Evolutionary conservation across 2,113 vertebrate species (phyloP).

Genomic region (Siniperca chuatsi): DNA sequence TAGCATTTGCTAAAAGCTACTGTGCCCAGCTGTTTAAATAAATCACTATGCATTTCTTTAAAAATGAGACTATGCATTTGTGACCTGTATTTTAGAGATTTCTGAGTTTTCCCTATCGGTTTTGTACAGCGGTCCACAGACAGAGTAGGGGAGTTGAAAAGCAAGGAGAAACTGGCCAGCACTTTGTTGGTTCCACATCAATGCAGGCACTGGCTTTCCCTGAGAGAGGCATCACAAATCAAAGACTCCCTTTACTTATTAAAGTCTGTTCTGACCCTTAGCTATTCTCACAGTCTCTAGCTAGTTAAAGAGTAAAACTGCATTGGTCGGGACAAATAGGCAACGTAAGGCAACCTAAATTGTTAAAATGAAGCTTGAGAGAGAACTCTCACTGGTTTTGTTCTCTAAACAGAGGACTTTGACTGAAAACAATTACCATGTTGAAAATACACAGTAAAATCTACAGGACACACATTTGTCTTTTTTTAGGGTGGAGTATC

Average conservation of each 20-base stretch:
- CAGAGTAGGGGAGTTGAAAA: not conserved
- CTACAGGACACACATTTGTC: not conserved
- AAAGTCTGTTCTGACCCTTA: conserved; percentile 14
- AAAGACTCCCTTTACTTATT: conserved; percentile 27
- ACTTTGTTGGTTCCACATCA: not conserved
- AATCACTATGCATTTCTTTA: not conserved
- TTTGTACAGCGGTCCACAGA: not conserved
- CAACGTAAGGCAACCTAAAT: not conserved
- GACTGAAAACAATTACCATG: not conserved
- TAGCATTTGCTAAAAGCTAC: not conserved
- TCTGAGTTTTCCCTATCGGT: not conserved
- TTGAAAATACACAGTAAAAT: not conserved
- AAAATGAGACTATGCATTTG: not conserved
- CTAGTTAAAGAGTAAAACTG: conserved; percentile 2
- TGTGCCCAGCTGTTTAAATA: not conserved
- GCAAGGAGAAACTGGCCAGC: not conserved
- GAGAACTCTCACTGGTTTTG: not conserved
- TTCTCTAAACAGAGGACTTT: not conserved
- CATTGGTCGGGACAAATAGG: not conserved
- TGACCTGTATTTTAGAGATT: not conserved
- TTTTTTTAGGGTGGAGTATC: not conserved
- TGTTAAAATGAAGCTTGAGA: not conserved
- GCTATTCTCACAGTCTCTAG: not conserved
- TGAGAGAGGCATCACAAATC: conserved; percentile 7
- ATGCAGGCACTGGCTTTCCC: not conserved